phyloP scores from a whole-genome alignment of 2,888 invertebrate species.

The Chrysolina oricalcia region DNA sequence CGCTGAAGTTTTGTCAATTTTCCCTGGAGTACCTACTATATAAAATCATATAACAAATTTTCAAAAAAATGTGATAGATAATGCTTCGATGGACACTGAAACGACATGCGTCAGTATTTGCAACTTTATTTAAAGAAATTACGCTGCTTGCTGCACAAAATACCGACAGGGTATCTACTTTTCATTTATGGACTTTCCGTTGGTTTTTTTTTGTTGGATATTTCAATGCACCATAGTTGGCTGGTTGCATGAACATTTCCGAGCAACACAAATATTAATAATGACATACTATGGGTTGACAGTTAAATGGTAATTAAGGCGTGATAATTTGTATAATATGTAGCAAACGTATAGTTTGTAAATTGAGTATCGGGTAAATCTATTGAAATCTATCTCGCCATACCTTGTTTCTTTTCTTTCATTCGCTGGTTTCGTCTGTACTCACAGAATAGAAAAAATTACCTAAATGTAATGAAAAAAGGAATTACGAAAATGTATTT shows the following conservation, averaged over 20 bases:
- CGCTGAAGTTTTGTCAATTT: neutral
- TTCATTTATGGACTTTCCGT: neutral
- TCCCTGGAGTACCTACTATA: neutral
- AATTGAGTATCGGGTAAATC: no score
- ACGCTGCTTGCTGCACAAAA: neutral
- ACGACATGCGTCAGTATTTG: conserved; percentile 1
- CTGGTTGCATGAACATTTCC: neutral
- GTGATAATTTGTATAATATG: no score
- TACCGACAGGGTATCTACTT: neutral
- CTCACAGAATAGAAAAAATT: no score
- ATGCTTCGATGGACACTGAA: conserved; percentile 3
- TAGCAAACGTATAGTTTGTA: no score
- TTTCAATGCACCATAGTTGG: neutral
- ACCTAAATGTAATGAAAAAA: no score
- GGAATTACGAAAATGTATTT: no score
- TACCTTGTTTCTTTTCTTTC: no score
- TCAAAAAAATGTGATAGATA: neutral
- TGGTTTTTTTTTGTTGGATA: neutral
- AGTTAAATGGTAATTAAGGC: no score
- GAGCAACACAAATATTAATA: neutral
- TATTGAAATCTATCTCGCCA: no score
- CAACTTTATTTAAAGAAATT: neutral
- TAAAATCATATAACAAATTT: neutral
- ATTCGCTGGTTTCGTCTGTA: no score
- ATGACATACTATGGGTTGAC: neutral